Conservation (phyloP, 1,140 invertebrate species). For the Chlorops oryzae region DNA sequence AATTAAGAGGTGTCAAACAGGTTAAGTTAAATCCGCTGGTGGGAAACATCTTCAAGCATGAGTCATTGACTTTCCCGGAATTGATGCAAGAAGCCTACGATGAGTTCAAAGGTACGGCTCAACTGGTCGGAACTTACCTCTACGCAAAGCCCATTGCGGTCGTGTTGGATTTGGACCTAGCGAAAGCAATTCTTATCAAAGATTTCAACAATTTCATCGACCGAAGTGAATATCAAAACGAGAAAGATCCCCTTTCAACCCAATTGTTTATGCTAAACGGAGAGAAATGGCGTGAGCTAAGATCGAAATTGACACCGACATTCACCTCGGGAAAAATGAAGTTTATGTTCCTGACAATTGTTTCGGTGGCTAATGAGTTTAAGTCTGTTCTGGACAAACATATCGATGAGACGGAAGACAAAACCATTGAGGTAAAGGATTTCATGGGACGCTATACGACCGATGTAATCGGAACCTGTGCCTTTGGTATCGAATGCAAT, state of each 20-base stretch:
- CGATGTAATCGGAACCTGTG: slow-evolving; percentile 55
- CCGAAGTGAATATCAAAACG: slow-evolving; percentile 19
- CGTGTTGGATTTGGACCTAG: slow-evolving; percentile 52
- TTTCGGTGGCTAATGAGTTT: slow-evolving; percentile 46
- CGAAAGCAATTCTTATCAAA: slow-evolving; percentile 52
- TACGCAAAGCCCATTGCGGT: slow-evolving; percentile 49
- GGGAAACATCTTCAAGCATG: slow-evolving; percentile 31
- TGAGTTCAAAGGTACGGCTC: slow-evolving; percentile 16
- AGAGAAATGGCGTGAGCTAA: slow-evolving; percentile 49
- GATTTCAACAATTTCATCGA: slow-evolving; percentile 54
- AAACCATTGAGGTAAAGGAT: slow-evolving; percentile 32
- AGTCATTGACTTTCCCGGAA: too few species aligned
- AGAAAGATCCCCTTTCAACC: slow-evolving; percentile 28
- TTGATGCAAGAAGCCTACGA: slow-evolving; percentile 22
- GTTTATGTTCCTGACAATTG: slow-evolving; percentile 49
- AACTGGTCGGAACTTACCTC: slow-evolving; percentile 45
- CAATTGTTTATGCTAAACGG: slow-evolving; percentile 47
- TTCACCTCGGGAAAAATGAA: slow-evolving; percentile 55
- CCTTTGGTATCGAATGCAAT: slow-evolving; percentile 59
- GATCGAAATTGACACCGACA: slow-evolving; percentile 51
- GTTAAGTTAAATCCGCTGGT: slow-evolving; percentile 21
- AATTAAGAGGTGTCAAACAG: slow-evolving; percentile 39
- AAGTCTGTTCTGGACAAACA: slow-evolving; percentile 9
- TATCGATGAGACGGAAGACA: neutral
- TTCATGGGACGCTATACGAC: slow-evolving; percentile 39